A percentile compares a stretch with the other conserved stretches of the same genome.
Evolutionary conservation across 2,113 vertebrate species (phyloP).

Genomic region (Progne subis): DNA sequence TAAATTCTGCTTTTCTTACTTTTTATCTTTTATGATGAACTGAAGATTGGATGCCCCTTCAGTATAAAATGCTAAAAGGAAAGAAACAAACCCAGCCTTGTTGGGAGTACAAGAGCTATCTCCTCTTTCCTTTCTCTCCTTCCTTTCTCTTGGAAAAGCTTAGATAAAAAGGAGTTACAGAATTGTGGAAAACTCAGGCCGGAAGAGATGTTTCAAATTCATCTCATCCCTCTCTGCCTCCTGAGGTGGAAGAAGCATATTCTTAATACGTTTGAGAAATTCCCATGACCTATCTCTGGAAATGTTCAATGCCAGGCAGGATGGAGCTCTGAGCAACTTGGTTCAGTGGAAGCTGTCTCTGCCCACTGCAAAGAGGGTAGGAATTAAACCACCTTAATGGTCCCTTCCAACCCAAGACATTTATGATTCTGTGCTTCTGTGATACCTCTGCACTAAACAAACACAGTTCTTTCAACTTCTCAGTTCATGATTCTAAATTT

Average conservation of each 20-base stretch:
- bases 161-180: not conserved
- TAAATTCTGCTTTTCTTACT: slow-evolving; percentile 3
- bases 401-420: not conserved
- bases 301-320: not conserved
- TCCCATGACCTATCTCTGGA: not conserved
- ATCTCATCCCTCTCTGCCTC: not conserved
- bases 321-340: not conserved
- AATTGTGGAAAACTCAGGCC: not conserved
- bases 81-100: not conserved
- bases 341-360: not conserved
- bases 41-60: not conserved
- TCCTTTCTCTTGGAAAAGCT: not conserved
- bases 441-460: not conserved
- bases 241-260: not conserved
- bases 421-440: not conserved
- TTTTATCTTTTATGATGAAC: not conserved
- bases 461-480: not conserved
- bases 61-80: not conserved
- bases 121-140: not conserved
- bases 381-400: no score
- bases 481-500: not conserved
- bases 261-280: not conserved
- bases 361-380: not conserved
- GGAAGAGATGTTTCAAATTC: not conserved
- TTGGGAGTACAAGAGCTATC: not conserved